Percentiles rank a stretch among this genome's conserved stretches.
Conservation (phyloP, 2,888 invertebrate species). For the Eupithecia vulgata region DNA sequence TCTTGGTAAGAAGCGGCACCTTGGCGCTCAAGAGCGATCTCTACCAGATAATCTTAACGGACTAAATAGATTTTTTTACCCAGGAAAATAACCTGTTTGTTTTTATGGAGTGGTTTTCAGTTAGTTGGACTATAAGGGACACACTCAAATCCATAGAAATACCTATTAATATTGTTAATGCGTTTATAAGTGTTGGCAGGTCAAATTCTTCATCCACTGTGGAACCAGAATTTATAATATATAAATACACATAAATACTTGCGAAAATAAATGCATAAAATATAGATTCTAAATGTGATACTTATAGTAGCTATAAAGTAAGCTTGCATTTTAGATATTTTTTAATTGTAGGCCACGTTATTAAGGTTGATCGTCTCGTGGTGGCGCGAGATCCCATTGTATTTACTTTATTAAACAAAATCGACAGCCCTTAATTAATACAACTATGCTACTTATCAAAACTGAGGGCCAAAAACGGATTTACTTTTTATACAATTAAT, state of each 20-base stretch:
- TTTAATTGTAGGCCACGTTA: neutral
- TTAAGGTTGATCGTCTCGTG: no score
- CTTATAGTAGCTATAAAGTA: neutral
- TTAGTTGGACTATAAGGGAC: constrained; percentile 51
- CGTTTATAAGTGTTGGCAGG: constrained; percentile 88
- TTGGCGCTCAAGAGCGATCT: no score
- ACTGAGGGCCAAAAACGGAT: no score
- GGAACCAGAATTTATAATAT: constrained; percentile 63
- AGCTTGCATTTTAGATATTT: neutral
- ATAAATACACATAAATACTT: constrained; percentile 33
- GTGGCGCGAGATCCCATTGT: no score
- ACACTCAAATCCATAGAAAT: constrained; percentile 66
- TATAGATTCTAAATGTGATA: neutral
- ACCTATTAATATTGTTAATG: constrained; percentile 88
- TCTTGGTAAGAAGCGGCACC: no score
- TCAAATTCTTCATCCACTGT: constrained; percentile 89
- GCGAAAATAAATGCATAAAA: neutral
- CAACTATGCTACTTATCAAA: no score
- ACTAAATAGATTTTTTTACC: no score
- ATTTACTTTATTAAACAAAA: no score
- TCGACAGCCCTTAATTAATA: no score
- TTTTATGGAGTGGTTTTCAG: neutral
- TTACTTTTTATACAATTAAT: no score
- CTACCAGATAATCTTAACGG: no score
- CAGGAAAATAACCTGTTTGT: neutral